Base-by-base conservation (phyloP, 2,113 vertebrate species). In the Pollachius pollachius region DNA sequence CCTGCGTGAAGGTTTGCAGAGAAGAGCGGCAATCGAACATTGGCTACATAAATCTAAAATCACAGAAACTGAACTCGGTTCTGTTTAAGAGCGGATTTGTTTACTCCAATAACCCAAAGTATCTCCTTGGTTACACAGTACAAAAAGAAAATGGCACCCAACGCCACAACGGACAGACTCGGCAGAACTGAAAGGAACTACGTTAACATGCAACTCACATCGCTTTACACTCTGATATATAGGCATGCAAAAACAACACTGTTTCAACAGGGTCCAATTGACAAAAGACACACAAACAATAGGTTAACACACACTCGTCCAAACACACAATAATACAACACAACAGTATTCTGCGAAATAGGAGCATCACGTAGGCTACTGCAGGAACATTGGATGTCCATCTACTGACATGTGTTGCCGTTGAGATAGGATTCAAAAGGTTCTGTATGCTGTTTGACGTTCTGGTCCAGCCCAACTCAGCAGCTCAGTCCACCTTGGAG, bases 201-300 rank as follows among this genome's bases (percentile, higher is more conserved):
- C 88, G 84, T 81, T 75, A 88, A 94, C 95, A 96, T 95, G 95
- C 93, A 94, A 90, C 90, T 91, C 91, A 88, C 90, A 90, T 91
- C 91, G 89, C 82, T 89, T 94, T 93, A 94, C 93, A 94, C 54
- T 89, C 89, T 92, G 93, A 87, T 76, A 73, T 88, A 90, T 91
- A 92, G 85, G 92, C 94, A 95, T 95, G 94, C 94, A 94, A 92
- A 94, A 93, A 94, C 89, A 92, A 92, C 90, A 93, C 91, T 90
- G 91, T 85, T 86, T 89, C 92, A 91, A 90, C 78, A 70, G 18
- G 64, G 66, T 65, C 71, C 41, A 64, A 77, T 84, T 82, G 83
- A 90, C 92, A 90, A 84, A 86, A 81, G 90, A 48, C 41, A 48
- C 41, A 13, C 9, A 48, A 48, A 48, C 41, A 48, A 76, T 75